phyloP scores from a whole-genome alignment of 2,888 invertebrate genomes.

The Vesta saturnalis region DNA sequence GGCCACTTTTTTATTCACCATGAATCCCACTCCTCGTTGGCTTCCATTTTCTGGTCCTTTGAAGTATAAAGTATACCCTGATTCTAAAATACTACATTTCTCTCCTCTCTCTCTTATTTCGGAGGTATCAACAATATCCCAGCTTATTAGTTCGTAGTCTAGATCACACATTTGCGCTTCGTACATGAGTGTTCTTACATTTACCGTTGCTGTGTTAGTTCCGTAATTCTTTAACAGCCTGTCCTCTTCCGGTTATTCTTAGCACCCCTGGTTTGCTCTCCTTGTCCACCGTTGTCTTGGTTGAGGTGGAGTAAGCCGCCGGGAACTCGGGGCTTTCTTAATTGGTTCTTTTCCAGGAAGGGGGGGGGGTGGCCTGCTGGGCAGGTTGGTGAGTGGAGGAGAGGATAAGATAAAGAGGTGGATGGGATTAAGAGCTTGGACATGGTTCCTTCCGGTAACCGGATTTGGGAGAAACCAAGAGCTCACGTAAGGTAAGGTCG shows the following conservation, averaged over 20 bases:
- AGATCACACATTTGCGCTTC: background rate
- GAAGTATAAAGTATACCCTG: background rate
- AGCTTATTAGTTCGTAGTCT: background rate
- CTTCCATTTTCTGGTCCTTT: background rate
- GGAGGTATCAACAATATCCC: background rate
- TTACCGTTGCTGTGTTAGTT: background rate
- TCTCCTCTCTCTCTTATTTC: constrained; percentile 6
- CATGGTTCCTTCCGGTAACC: background rate
- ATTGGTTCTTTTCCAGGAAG: background rate
- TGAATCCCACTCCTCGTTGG: background rate
- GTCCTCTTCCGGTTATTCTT: background rate
- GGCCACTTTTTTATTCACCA: background rate
- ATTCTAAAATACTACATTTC: background rate
- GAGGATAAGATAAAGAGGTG: background rate
- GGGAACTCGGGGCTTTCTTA: background rate
- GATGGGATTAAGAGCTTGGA: background rate
- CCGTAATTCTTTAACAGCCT: background rate
- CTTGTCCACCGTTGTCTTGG: background rate
- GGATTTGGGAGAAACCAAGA: background rate
- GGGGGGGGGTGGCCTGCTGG: background rate
- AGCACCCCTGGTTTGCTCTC: background rate
- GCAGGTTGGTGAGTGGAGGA: background rate
- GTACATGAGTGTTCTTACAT: background rate
- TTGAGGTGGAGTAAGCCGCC: background rate
- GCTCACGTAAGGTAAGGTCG: too few relatives aligned